Evolutionary conservation across 2,797 vertebrate species (phyloP).

Genomic region (Morus bassanus): DNA sequence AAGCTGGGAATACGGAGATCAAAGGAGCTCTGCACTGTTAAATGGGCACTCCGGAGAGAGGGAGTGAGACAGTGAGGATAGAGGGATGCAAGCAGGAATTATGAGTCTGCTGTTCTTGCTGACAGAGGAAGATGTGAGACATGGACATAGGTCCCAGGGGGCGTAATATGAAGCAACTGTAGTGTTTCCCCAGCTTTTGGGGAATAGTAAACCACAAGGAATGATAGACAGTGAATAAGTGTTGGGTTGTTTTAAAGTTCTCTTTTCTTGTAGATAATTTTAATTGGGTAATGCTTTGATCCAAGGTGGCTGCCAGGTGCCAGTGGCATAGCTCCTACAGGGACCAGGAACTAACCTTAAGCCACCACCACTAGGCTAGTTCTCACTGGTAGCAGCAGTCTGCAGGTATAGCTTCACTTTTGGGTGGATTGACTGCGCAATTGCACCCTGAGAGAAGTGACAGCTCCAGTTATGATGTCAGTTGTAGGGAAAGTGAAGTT

Average conservation of each 20-base stretch:
- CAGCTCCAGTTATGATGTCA: not conserved
- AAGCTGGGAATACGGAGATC: not conserved
- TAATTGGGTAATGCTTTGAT: not conserved
- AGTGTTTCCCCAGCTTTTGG: not conserved
- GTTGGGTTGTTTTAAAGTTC: not conserved
- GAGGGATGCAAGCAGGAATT: not conserved
- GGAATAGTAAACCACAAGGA: not conserved
- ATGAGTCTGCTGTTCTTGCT: not conserved
- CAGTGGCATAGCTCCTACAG: not conserved
- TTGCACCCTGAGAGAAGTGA: fast-evolving
- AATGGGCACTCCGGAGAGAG: not conserved
- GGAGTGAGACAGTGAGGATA: not conserved
- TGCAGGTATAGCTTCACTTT: not conserved
- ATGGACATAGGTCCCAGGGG: not conserved
- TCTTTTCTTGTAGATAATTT: not conserved
- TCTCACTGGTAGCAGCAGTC: not conserved
- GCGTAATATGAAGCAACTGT: not conserved
- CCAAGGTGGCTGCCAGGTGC: not conserved
- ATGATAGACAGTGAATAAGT: not conserved
- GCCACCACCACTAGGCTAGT: fast-evolving
- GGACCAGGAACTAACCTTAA: not conserved
- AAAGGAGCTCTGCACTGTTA: not conserved
- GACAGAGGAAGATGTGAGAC: not conserved
- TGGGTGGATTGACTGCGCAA: not conserved
- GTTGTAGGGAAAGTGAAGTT: not conserved